Evolutionary conservation across 2,888 invertebrate genomes (phyloP), one percentile per base, ranked within the genome.

Genomic region (Rutpela maculata): DNA sequence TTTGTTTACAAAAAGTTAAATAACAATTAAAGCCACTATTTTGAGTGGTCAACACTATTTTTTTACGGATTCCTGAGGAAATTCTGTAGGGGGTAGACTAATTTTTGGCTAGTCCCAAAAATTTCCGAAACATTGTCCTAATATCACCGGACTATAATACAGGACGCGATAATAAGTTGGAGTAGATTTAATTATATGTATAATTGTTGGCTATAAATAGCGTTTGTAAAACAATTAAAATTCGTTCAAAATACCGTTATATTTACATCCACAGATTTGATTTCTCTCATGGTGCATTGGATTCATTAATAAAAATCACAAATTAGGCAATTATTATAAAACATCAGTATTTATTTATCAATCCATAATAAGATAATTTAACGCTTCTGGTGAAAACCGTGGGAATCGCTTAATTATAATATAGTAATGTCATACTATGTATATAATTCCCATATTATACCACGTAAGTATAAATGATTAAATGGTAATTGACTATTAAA

Each of bases 391-490:
- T 70, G 60, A 60, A 70, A 70, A 70, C 70, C 70, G 70, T 70
- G 70, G 70, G 70, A 70, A 70, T 38, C 19, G 43, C n/a, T 18
- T 70, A 70, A 70, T 70, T 60, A 70, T 70, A 62, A 38, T 26
- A 31, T 18, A 59, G 12, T 57, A 68, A 56, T 59, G 69, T 69
- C 69, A 69, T 38, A 69, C 57, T 57, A 15, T 50, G n/a, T 38
- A 38, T 69, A 69, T 69, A 18, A 69, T 55, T 67, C 67, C 67
- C 22, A 67, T 67, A 65, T 65, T 50, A 50, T 4, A 11, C 0
- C n/a, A n/a, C n/a, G n/a, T n/a, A n/a, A n/a, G 50, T 43, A 43
- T 43, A 50, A 15, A 50, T n/a, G 12, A 50, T n/a, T 43, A 5
- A 50, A 50, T 50, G 50, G n/a, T 50, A 50, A 50, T 50, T 50